These are phyloP conservation scores for Nemoura dubitans DNA, from an alignment of 2,888 invertebrate genomes.

Conservation along the genomic window DNA sequence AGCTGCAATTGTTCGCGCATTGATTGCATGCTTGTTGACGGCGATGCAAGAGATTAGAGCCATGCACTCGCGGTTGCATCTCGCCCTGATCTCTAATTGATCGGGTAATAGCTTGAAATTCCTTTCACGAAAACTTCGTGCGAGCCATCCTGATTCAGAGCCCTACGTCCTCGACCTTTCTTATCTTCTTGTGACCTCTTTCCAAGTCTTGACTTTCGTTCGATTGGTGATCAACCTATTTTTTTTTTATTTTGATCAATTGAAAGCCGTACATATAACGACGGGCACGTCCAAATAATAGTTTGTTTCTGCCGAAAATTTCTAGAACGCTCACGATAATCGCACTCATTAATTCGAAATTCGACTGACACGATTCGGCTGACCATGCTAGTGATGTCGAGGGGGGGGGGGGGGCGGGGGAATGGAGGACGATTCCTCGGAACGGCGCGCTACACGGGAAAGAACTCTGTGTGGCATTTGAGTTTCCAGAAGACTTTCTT, in stretches of 20 bases:
- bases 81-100: neutral
- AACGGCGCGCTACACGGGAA: neutral
- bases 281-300: neutral
- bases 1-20: neutral
- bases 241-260: neutral
- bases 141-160: neutral
- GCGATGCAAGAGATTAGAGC: neutral
- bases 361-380: too few relatives aligned
- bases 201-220: neutral
- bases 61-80: neutral
- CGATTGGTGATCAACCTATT: neutral
- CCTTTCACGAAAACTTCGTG: neutral
- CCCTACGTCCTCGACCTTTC: conserved; percentile 19
- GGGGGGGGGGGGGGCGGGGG: too few relatives aligned
- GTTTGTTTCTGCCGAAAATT: neutral
- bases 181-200: conserved; percentile 26
- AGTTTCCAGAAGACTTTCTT: neutral
- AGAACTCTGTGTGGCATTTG: neutral
- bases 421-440: neutral
- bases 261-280: neutral
- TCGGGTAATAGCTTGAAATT: neutral
- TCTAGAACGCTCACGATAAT: neutral
- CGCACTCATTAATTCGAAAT: too few relatives aligned
- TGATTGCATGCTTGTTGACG: neutral
- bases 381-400: too few relatives aligned